Evolutionary conservation across 2,797 vertebrate genomes (phyloP).

Genomic region (Oreonectes daqikongensis): DNA sequence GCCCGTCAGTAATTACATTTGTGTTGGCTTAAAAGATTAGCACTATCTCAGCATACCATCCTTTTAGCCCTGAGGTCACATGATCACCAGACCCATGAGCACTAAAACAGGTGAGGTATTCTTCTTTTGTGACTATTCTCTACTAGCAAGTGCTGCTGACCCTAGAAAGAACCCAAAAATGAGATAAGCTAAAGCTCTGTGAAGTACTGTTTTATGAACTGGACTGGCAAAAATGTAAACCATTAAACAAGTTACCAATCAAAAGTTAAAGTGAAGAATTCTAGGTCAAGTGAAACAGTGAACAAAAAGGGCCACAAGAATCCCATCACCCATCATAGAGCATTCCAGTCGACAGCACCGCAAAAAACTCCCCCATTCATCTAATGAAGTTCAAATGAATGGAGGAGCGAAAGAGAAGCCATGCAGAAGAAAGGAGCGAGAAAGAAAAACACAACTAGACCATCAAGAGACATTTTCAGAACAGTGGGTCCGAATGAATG

Average conservation of each 20-base stretch:
- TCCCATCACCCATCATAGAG: slow-evolving; percentile 35
- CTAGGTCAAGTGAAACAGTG: slow-evolving; percentile 14
- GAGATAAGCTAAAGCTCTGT: background rate
- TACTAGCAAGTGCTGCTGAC: background rate
- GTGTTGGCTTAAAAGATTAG: slow-evolving; percentile 75
- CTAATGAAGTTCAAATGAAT: slow-evolving; percentile 57
- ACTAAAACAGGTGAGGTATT: slow-evolving; percentile 43
- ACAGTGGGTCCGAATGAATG: slow-evolving; percentile 47
- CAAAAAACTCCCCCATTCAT: slow-evolving; percentile 57
- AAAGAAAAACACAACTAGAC: slow-evolving; percentile 37
- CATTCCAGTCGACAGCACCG: slow-evolving; percentile 46
- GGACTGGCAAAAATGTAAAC: slow-evolving; percentile 13
- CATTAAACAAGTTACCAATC: slow-evolving; percentile 19
- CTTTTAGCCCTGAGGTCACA: slow-evolving; percentile 59
- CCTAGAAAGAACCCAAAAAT: background rate
- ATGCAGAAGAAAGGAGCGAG: slow-evolving; percentile 25
- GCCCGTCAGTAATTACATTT: slow-evolving; percentile 69
- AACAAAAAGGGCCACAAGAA: slow-evolving; percentile 25
- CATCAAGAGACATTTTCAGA: slow-evolving; percentile 32
- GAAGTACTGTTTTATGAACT: background rate
- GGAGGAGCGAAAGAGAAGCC: slow-evolving; percentile 14
- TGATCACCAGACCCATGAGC: slow-evolving; percentile 54
- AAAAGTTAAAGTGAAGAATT: slow-evolving; percentile 4
- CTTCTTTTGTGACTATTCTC: background rate
- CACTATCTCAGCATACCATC: slow-evolving; percentile 67